Percentiles rank a stretch among this genome's conserved stretches.
Evolutionary conservation across 2,113 vertebrate genomes (phyloP).

Genomic region (Oreocharis arfaki): DNA sequence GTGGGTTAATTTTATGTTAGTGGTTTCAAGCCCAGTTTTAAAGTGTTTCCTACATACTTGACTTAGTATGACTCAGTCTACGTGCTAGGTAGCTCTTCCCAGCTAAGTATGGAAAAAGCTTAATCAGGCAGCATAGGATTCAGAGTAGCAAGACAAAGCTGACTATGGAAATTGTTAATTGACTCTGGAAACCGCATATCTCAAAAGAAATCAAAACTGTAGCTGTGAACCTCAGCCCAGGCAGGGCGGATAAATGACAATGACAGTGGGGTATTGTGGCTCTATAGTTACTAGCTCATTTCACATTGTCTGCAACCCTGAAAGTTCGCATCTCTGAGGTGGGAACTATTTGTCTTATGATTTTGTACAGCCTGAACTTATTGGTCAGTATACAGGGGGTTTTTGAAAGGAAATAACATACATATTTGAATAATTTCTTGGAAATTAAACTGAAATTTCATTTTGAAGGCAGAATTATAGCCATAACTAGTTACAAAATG

Average conservation of each 20-base stretch:
- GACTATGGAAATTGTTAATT: constrained; percentile 15
- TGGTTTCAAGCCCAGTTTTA: not conserved
- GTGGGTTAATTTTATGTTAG: not conserved
- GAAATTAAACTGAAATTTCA: not conserved
- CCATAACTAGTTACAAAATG: not conserved
- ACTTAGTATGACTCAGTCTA: not conserved
- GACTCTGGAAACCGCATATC: not conserved
- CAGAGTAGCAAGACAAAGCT: not conserved
- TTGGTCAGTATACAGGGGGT: not conserved
- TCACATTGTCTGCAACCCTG: not conserved
- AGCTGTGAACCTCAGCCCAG: not conserved
- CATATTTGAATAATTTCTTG: not conserved
- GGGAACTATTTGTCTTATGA: not conserved
- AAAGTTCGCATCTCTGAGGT: not conserved
- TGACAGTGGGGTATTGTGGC: not conserved
- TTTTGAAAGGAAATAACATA: not conserved
- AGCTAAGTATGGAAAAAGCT: constrained; percentile 1
- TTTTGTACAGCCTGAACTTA: not conserved
- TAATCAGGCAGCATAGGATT: not conserved
- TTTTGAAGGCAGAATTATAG: not conserved
- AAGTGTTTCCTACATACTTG: not conserved
- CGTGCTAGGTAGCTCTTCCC: not conserved
- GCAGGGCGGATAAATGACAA: not conserved
- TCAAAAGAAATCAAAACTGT: constrained; percentile 14
- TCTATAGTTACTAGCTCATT: not conserved